Evolutionary conservation across 2,797 vertebrate genomes (phyloP).

Genomic region (Anguilla obscura): DNA sequence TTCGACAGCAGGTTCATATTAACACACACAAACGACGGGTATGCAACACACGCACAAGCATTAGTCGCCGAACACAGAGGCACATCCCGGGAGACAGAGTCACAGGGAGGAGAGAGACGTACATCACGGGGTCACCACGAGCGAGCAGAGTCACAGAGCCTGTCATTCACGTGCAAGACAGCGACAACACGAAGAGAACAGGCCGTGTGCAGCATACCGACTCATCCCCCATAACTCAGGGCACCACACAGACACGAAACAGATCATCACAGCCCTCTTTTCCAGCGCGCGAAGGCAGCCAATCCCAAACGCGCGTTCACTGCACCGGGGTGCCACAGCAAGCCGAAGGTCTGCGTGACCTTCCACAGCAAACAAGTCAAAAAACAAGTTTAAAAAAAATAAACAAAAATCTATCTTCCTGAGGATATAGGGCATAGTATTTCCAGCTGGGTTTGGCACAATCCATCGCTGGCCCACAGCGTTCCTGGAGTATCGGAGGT

Average conservation of each 20-base stretch:
- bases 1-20: not conserved
- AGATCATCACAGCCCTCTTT: not conserved
- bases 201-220: conserved; percentile 26
- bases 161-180: conserved; percentile 52
- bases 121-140: conserved; percentile 24
- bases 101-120: conserved; percentile 27
- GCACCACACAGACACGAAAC: conserved; percentile 25
- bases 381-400: not conserved
- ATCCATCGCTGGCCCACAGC: not conserved
- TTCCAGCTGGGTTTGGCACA: conserved; percentile 4
- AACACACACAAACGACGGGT: not conserved
- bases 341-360: not conserved
- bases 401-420: not conserved
- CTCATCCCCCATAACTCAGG: conserved; percentile 33
- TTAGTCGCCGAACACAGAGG: conserved; percentile 32
- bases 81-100: not conserved
- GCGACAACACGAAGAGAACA: conserved; percentile 11
- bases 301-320: not conserved
- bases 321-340: not conserved
- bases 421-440: not conserved
- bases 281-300: not conserved
- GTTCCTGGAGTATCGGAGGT: not conserved
- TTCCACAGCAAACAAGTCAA: not conserved
- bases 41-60: not conserved
- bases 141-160: conserved; percentile 42